Percentiles rank a stretch among this genome's conserved stretches.
These are phyloP conservation scores for Acrocyrtus sp. DNA, from an alignment of 2,888 invertebrate genomes.

Conservation along the genomic window DNA sequence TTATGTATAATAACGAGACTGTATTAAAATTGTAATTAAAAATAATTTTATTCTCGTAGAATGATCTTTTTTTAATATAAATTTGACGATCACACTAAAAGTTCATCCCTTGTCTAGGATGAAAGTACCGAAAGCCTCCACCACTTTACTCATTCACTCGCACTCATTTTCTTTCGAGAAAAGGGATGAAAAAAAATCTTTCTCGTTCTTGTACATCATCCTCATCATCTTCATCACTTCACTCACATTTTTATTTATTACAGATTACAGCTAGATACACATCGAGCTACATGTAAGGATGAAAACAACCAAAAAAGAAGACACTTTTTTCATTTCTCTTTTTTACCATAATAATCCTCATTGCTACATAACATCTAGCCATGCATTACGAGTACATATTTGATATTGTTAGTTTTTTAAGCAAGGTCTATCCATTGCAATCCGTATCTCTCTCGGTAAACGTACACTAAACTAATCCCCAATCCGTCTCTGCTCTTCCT, in stretches of 20 bases:
- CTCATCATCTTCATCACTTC: not conserved
- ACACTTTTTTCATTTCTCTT: not conserved
- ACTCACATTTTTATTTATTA: not conserved
- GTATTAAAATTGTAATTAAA: too few species aligned
- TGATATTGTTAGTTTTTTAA: too few species aligned
- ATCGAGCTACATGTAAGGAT: not conserved
- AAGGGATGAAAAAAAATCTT: not conserved
- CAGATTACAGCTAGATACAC: too few species aligned
- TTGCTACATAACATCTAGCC: not conserved
- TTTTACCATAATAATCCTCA: not conserved
- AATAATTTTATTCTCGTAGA: too few species aligned
- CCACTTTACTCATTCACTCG: not conserved
- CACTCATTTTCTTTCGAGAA: not conserved
- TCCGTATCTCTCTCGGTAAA: not conserved
- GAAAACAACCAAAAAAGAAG: not conserved
- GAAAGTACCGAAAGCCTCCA: not conserved
- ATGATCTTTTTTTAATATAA: too few species aligned
- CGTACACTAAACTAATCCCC: not conserved
- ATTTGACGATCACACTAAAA: too few species aligned
- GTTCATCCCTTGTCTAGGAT: too few species aligned
- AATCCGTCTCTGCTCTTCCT: not conserved
- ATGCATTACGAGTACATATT: too few species aligned
- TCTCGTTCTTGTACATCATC: not conserved
- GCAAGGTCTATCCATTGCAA: too few species aligned
- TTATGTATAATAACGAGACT: too few species aligned